Evolutionary conservation across 2,797 vertebrate species (phyloP), one percentile per base, ranked within the genome.

Genomic region (Silurus lanzhouensis): DNA sequence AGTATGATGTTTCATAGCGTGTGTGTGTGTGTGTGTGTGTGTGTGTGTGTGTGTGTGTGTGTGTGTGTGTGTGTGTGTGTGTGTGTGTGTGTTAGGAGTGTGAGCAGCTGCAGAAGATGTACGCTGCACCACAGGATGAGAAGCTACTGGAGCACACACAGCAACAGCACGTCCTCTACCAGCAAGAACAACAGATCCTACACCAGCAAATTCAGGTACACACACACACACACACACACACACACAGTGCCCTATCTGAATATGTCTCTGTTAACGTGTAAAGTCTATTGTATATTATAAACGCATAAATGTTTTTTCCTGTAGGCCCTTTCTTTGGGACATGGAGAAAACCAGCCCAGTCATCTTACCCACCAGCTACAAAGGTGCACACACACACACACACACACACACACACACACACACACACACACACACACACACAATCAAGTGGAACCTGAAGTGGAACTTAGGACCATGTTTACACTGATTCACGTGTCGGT

Each of bases 311-410:
- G 10, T n/a, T 20, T 15, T 44, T 8, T 72, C 67, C 48, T 85
- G 88, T 96, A 99, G 95, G 95, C 96, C 91, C 92, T 97, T 0
- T 95, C 95, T 85, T 92, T 96, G 93, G 95, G 95, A 91, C 95
- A 96, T 71, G 96, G 97, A 95, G 98, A 99, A 94, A 99, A 95
- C 94, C 98, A 99, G 93, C 98, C 98, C 88, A 96, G 97, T 90
- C 97, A 98, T 91, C 96, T 99, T 87, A 99, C 98, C 90, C 97
- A 99, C 96, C 98, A 99, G 97, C 98, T 99, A 70, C 98, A 99
- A 94, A 98, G 98, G 98, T 99, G 44, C 17, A 81, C 60, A 67
- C 64, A 82, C 46, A 76, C 58, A 61, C 17, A 63, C 55, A 81
- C 31, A 31, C 31, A 48, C 81, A 74, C 44, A 80, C 67, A 85